A percentile compares a stretch with the other conserved stretches of the same genome.
phyloP scores from a whole-genome alignment of 53 echinoderm and acorn worm genomes.

The Paelopatides confundens region DNA sequence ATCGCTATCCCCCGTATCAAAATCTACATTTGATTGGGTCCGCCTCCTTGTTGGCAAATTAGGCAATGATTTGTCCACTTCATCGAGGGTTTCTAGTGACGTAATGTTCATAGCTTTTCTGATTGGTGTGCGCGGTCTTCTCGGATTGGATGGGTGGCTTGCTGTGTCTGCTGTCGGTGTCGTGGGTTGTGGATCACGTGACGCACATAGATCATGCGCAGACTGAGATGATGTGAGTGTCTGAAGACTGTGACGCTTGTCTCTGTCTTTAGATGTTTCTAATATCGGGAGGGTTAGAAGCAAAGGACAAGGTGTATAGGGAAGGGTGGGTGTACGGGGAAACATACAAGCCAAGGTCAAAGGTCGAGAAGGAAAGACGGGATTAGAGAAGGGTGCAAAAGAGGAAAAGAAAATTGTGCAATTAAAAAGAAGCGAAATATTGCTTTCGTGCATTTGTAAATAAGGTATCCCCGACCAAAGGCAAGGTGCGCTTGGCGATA shows the following conservation, averaged over 20 bases:
- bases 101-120: slow-evolving; percentile 37
- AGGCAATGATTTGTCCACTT: slow-evolving; percentile 1
- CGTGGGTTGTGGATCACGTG: slow-evolving; percentile 33
- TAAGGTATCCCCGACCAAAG: background rate
- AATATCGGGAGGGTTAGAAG: background rate
- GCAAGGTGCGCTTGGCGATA: background rate
- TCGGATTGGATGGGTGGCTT: background rate
- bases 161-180: slow-evolving; percentile 14
- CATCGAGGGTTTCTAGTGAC: slow-evolving; percentile 36
- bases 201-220: slow-evolving; percentile 39
- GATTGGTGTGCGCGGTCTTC: slow-evolving; percentile 36
- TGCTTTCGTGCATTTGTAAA: slow-evolving; percentile 29
- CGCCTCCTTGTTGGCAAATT: slow-evolving; percentile 28
- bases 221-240: slow-evolving; percentile 33
- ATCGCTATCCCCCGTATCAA: slow-evolving; percentile 12
- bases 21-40: slow-evolving; percentile 29
- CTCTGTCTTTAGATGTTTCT: slow-evolving; percentile 39
- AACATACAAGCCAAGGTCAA: background rate
- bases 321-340: background rate
- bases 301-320: background rate
- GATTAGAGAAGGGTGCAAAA: slow-evolving; percentile 29
- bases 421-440: background rate
- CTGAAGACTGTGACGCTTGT: slow-evolving; percentile 46
- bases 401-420: slow-evolving; percentile 48
- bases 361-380: background rate